Evolutionary conservation across 2,888 invertebrate species (phyloP).

Genomic region (Oscheius sp.): DNA sequence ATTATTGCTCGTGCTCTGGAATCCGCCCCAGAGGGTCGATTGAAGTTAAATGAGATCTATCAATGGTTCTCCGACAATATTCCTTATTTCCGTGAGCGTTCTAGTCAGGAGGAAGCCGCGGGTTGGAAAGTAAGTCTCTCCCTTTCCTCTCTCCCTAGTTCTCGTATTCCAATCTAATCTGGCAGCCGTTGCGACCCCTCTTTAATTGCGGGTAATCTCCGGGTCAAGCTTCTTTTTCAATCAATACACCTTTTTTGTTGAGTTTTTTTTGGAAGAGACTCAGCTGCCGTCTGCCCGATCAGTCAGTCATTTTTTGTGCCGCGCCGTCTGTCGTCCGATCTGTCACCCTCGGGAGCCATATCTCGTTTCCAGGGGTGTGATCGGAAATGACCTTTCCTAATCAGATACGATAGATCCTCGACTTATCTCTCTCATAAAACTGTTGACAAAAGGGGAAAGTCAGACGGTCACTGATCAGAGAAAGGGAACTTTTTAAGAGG

Average conservation of each 20-base stretch:
- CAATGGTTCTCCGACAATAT: constrained; percentile 99
- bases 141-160: background rate
- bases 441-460: background rate
- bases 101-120: constrained; percentile 97
- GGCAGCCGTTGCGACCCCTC: background rate
- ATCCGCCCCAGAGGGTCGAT: constrained; percentile 89
- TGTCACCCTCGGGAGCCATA: constrained; percentile 16
- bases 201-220: constrained; percentile 10
- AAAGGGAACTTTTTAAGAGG: too few species aligned
- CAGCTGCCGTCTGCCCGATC: background rate
- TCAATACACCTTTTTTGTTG: background rate
- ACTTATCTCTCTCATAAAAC: background rate
- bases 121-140: constrained; percentile 93
- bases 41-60: constrained; percentile 97
- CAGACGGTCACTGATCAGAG: background rate
- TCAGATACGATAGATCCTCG: background rate
- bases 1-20: constrained; percentile 98
- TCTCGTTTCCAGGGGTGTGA: constrained; percentile 10
- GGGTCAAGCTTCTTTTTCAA: background rate
- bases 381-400: constrained; percentile 20
- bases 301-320: constrained; percentile 20
- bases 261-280: background rate
- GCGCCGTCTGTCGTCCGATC: constrained; percentile 29
- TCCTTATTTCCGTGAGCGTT: constrained; percentile 98
- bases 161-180: background rate